Evolutionary conservation across 1,140 invertebrate species (phyloP).

Genomic region (Probaryconus sp.): DNA sequence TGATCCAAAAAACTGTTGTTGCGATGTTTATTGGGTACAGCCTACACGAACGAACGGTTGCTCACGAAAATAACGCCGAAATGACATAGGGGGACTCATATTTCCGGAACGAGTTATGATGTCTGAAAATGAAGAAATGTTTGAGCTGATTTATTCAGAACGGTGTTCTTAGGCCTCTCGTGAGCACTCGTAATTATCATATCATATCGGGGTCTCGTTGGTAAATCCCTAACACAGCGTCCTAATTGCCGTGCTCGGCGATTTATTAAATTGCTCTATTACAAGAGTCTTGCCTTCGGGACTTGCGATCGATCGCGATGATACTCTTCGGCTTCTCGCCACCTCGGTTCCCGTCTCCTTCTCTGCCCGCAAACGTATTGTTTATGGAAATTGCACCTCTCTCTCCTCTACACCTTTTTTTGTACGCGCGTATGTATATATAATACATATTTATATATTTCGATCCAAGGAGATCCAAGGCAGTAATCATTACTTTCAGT

Average conservation of each 20-base stretch:
- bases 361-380: constrained; percentile 58
- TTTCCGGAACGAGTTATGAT: constrained; percentile 39
- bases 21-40: constrained; percentile 26
- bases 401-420: constrained; percentile 10
- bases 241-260: constrained; percentile 65
- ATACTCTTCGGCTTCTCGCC: constrained; percentile 48
- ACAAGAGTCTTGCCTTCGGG: constrained; percentile 48
- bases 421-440: constrained; percentile 4
- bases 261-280: constrained; percentile 74
- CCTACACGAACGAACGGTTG: constrained; percentile 5
- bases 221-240: constrained; percentile 58
- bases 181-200: constrained; percentile 65
- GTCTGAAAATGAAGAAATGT: constrained; percentile 47
- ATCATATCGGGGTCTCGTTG: constrained; percentile 65
- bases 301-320: constrained; percentile 39
- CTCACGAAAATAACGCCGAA: constrained; percentile 25
- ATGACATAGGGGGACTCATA: constrained; percentile 22
- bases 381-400: constrained; percentile 68
- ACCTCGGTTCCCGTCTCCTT: constrained; percentile 32
- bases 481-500: too few relatives aligned
- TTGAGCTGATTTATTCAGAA: constrained; percentile 28
- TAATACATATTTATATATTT: constrained; percentile 44
- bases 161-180: constrained; percentile 27
- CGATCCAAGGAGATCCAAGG: too few relatives aligned
- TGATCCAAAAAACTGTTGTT: constrained; percentile 21